These are phyloP conservation scores for Osmerus mordax DNA, from an alignment of 2,113 vertebrate genomes.

Conservation along the genomic window DNA sequence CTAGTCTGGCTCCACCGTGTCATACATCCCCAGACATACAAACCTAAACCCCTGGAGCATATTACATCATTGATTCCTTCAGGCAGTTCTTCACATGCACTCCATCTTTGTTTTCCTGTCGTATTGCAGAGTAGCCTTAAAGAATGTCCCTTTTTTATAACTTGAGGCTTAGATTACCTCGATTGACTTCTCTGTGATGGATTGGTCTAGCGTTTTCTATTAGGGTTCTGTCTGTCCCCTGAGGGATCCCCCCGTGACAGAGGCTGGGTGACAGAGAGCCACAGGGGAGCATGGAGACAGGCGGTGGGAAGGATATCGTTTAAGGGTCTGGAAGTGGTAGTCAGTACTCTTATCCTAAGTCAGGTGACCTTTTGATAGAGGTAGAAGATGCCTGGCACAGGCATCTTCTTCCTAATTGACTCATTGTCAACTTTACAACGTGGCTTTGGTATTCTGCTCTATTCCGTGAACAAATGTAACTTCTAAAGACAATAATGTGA, in stretches of 20 bases:
- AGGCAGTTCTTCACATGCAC: conserved; percentile 28
- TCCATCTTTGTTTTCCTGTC: conserved; percentile 30
- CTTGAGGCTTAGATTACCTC: conserved; percentile 54
- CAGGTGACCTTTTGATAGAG: conserved; percentile 31
- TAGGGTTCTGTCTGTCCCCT: conserved; percentile 54
- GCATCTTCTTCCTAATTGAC: too few species aligned
- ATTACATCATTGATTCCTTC: conserved; percentile 22
- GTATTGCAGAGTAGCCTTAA: conserved; percentile 46
- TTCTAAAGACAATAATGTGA: background rate
- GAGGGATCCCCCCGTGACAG: conserved; percentile 54
- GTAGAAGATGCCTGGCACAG: conserved; percentile 21
- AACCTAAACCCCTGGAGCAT: background rate
- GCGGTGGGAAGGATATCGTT: conserved; percentile 31
- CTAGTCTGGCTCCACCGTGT: background rate
- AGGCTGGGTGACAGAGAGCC: conserved; percentile 38
- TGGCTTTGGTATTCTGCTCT: background rate
- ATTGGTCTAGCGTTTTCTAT: conserved; percentile 53
- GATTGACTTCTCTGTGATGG: conserved; percentile 54
- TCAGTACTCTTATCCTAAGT: conserved; percentile 28
- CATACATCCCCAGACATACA: background rate
- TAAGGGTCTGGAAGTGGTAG: conserved; percentile 14
- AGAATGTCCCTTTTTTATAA: conserved; percentile 39
- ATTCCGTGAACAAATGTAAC: too few species aligned
- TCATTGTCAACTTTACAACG: background rate
- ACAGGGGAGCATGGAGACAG: conserved; percentile 32